Conservation (phyloP, 2,888 invertebrate genomes). For the Lydus trimaculatus region DNA sequence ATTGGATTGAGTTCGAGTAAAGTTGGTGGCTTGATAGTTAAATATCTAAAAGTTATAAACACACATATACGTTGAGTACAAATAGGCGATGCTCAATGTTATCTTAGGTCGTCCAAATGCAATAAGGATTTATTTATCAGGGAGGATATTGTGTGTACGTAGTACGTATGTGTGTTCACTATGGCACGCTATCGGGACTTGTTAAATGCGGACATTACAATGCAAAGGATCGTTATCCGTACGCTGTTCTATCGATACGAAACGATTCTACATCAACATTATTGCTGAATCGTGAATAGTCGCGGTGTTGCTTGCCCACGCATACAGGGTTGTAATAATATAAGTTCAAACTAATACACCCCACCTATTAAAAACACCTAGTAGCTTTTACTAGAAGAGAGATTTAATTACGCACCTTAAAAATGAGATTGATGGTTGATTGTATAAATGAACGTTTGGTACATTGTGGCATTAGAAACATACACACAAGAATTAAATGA, state of each 20-base stretch:
- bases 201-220: conserved; percentile 62
- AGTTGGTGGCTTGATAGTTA: conserved; percentile 1
- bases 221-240: conserved; percentile 60
- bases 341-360: conserved; percentile 31
- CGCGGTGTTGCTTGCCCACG: conserved; percentile 56
- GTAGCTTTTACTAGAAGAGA: background rate
- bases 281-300: conserved; percentile 61
- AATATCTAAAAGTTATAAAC: conserved; percentile 1
- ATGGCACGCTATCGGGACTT: conserved; percentile 56
- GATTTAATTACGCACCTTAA: conserved; percentile 37
- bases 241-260: conserved; percentile 58
- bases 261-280: conserved; percentile 60
- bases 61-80: conserved; percentile 42
- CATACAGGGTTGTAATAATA: conserved; percentile 34
- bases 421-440: background rate
- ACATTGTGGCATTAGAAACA: background rate
- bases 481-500: background rate
- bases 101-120: conserved; percentile 51
- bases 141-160: conserved; percentile 40
- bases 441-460: background rate
- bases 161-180: conserved; percentile 37
- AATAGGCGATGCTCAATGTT: conserved; percentile 55
- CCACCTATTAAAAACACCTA: background rate
- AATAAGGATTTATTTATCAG: conserved; percentile 59
- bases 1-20: conserved; percentile 4